phyloP scores from a whole-genome alignment of 2,797 vertebrate species.

The Pangasius larnaudii region DNA sequence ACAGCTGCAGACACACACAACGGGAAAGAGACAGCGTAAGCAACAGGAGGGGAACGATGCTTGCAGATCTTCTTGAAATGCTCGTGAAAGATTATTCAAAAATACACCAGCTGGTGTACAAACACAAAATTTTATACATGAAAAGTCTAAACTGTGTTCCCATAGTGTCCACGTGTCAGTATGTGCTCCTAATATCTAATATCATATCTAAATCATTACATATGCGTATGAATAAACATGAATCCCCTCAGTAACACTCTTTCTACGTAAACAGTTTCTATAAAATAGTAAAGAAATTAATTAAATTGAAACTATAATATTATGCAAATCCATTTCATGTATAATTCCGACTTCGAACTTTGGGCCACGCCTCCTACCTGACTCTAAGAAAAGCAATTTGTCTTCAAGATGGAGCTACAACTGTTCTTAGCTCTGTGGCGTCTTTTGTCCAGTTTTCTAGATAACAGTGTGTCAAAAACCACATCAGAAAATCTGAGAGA shows the following conservation, averaged over 20 bases:
- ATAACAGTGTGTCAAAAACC: not conserved
- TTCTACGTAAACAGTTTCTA: not conserved
- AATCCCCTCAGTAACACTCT: not conserved
- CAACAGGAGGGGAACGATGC: not conserved
- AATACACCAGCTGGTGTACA: not conserved
- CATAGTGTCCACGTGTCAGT: not conserved
- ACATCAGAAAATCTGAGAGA: not conserved
- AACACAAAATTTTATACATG: not conserved
- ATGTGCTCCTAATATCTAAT: no score
- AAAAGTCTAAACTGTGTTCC: slow-evolving; percentile 7
- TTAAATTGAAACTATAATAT: not conserved
- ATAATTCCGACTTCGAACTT: not conserved
- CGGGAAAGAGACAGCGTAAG: not conserved
- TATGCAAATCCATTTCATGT: not conserved
- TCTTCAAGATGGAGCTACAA: not conserved
- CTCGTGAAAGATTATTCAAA: not conserved
- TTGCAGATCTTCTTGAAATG: not conserved
- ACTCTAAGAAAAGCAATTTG: not conserved
- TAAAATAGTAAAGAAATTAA: not conserved
- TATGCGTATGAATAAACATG: not conserved
- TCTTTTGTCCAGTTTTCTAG: not conserved
- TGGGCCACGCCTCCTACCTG: not conserved
- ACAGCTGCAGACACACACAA: slow-evolving; percentile 72
- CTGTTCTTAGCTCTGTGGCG: not conserved
- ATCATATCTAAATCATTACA: not conserved